Conservation (phyloP, 2,113 vertebrate species). For the Dicrurus megarhynchus region DNA sequence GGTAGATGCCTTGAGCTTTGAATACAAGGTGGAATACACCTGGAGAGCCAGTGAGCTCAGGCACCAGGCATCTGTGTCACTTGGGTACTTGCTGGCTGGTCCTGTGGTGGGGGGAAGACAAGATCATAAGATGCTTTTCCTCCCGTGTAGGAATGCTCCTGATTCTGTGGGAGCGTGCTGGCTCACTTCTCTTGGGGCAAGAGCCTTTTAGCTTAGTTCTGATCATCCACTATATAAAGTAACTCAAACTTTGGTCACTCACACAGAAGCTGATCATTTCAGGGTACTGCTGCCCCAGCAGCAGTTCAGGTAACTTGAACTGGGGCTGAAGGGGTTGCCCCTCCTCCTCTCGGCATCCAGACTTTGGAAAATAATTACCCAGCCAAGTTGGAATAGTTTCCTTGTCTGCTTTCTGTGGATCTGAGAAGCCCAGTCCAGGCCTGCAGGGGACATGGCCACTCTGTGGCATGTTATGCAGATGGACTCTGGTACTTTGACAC, state of each 20-base stretch:
- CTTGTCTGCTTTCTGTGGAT: background rate
- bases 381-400: background rate
- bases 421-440: background rate
- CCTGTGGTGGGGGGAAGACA: background rate
- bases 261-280: background rate
- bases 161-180: rapidly evolving
- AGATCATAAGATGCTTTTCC: background rate
- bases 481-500: background rate
- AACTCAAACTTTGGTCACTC: background rate
- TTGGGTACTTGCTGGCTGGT: background rate
- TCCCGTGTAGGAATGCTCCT: background rate
- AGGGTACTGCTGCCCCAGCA: background rate
- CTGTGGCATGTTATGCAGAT: background rate
- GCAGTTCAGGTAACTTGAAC: background rate
- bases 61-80: background rate
- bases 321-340: background rate
- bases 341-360: background rate
- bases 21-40: background rate
- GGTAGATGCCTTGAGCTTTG: background rate
- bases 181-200: background rate
- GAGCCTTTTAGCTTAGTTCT: background rate
- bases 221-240: background rate
- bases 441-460: background rate
- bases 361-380: background rate
- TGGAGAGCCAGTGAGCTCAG: background rate